phyloP scores from a whole-genome alignment of 2,113 vertebrate species.

The Aythya baeri region DNA sequence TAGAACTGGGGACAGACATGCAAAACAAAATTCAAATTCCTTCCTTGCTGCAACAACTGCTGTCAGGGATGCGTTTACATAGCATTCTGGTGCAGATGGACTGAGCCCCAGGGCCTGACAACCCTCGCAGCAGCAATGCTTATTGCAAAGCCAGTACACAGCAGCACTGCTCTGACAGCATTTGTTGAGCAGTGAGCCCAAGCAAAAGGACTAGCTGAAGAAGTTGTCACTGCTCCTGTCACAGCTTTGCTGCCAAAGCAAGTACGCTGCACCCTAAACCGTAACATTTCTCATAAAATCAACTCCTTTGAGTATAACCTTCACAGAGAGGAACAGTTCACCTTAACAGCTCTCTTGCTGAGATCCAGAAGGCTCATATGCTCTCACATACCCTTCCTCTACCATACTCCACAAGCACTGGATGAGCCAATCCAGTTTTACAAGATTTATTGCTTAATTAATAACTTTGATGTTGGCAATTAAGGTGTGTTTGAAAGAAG shows the following conservation, averaged over 20 bases:
- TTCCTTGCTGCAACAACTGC: not conserved
- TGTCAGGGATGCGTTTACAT: not conserved
- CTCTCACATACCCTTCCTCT: not conserved
- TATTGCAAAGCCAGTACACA: not conserved
- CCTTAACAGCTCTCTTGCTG: not conserved
- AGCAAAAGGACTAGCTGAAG: not conserved
- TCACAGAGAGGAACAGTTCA: not conserved
- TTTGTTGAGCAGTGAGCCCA: not conserved
- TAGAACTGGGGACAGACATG: fast-evolving
- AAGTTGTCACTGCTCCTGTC: not conserved
- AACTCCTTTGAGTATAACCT: not conserved
- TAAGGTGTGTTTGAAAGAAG: constrained; percentile 57
- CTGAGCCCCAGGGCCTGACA: not conserved
- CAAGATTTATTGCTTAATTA: constrained; percentile 67
- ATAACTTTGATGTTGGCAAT: constrained; percentile 71
- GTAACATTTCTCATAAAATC: not conserved
- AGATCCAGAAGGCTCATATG: not conserved
- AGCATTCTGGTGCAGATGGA: not conserved
- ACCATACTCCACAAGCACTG: not conserved
- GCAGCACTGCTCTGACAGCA: not conserved
- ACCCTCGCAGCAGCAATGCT: not conserved
- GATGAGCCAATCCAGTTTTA: constrained; percentile 34
- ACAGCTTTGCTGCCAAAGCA: not conserved
- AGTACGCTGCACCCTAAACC: not conserved
- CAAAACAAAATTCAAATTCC: not conserved